These are phyloP conservation scores for Mimachlamys varia DNA, from an alignment of 2,888 invertebrate species.

Conservation along the genomic window DNA sequence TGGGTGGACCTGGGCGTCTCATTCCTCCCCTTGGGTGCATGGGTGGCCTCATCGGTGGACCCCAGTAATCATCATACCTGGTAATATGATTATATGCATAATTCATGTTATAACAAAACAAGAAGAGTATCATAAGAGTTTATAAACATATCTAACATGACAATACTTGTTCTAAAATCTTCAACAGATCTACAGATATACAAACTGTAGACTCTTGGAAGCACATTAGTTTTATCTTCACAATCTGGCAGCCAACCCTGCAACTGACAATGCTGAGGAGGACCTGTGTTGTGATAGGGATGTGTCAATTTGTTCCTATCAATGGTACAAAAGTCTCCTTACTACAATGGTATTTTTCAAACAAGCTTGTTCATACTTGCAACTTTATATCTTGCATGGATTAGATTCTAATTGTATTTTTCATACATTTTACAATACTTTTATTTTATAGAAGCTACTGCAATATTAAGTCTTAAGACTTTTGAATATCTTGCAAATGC, in stretches of 20 bases:
- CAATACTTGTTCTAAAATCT: background rate
- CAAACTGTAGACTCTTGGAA: background rate
- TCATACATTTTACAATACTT: no score
- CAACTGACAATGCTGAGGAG: background rate
- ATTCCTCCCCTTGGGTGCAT: constrained; percentile 45
- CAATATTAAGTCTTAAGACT: no score
- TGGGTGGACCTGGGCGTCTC: constrained; percentile 64
- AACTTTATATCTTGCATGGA: no score
- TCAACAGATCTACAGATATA: background rate
- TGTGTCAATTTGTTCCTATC: no score
- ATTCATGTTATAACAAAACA: background rate
- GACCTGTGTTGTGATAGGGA: background rate
- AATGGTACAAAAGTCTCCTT: background rate
- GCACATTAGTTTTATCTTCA: constrained; percentile 43
- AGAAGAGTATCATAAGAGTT: no score
- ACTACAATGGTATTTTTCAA: no score
- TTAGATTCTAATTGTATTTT: no score
- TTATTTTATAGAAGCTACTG: no score
- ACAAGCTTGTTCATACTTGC: no score
- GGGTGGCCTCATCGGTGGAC: constrained; percentile 56
- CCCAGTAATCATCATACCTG: constrained; percentile 72
- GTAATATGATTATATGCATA: background rate
- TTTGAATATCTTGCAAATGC: no score
- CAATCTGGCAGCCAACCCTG: constrained; percentile 47
- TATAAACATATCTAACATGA: no score